Evolutionary conservation across 2,797 vertebrate species (phyloP), one percentile per base, ranked within the genome.

Genomic region (Silurus lanzhouensis): DNA sequence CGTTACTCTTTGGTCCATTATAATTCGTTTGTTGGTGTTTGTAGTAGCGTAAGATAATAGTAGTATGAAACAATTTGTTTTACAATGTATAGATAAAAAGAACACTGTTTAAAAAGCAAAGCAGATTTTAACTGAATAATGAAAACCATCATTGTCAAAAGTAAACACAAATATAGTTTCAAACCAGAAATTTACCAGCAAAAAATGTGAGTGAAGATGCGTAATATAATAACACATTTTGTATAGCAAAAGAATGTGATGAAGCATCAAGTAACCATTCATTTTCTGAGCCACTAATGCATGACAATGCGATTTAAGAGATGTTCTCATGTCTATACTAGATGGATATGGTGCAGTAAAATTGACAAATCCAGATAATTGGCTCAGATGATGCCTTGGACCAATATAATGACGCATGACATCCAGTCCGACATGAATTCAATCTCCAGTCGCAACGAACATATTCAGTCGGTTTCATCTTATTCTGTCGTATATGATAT

Each of bases 361-460:
- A 77, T 31, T 31, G 55, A 58, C 17, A 77, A 8, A 57, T 75
- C 48, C n/a, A 57, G 48, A 57, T 75, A 75, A 75, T 57, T 77
- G 75, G 27, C 75, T 38, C 75, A 77, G 25, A 38, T 17, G 15
- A 57, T 57, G 52, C 72, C 72, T 60, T 44, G 76, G 31, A 61
- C 58, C 19, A 44, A 15, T 22, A 0, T 4, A 31, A 77, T 44
- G 58, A 31, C 31, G 60, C 9, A 31, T 44, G 44, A 78, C 9
- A 27, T 44, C 19, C 71, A 74, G 12, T 46, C 68, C 1, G 10
- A 78, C 57, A 22, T 60, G 58, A 31, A 61, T 61, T 61, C 2
- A 63, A 60, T 60, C 27, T 25, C 25, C 9, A 13, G 3, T 77
- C 25, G 31, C 52, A 74, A 15, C n/a, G 52, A 74, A 55, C n/a